A percentile compares a stretch with the other conserved stretches of the same genome.
Evolutionary conservation across 2,888 invertebrate genomes (phyloP).

Genomic region (Sphaeridia pumilis): DNA sequence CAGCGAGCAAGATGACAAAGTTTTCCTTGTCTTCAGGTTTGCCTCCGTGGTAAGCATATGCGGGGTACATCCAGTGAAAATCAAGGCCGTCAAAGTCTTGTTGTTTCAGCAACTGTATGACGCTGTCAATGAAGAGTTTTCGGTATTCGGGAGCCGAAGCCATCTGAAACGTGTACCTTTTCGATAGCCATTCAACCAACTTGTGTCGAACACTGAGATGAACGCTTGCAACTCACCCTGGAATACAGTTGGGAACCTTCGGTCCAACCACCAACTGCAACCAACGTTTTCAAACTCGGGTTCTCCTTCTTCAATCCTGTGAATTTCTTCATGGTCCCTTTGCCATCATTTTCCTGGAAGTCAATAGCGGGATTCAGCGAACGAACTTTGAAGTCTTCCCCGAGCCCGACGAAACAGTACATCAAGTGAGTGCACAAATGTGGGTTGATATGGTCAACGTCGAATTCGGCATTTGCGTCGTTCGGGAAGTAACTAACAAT

Average conservation of each 20-base stretch:
- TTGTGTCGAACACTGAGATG: neutral
- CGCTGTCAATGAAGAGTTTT: neutral
- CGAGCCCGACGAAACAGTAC: slow-evolving; percentile 60
- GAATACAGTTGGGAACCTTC: slow-evolving; percentile 18
- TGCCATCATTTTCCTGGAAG: slow-evolving; percentile 50
- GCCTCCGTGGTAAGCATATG: neutral
- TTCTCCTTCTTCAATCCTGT: slow-evolving; percentile 22
- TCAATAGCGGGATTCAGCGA: slow-evolving; percentile 43
- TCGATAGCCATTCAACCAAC: neutral
- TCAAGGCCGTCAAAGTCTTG: neutral
- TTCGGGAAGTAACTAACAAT: no score
- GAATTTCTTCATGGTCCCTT: slow-evolving; percentile 28
- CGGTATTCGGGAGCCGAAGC: neutral
- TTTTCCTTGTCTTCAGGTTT: neutral
- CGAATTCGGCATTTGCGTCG: no score
- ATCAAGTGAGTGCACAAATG: slow-evolving; percentile 60
- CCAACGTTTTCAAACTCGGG: slow-evolving; percentile 17
- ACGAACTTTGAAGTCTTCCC: slow-evolving; percentile 42
- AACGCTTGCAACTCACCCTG: neutral
- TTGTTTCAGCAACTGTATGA: neutral
- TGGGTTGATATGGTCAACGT: slow-evolving; percentile 50
- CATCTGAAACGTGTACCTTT: neutral
- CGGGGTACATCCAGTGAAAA: neutral
- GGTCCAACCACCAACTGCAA: slow-evolving; percentile 24
- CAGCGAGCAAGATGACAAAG: neutral